These are phyloP conservation scores for Anser brachyrhynchus DNA, from an alignment of 2,113 vertebrate genomes.

Conservation along the genomic window DNA sequence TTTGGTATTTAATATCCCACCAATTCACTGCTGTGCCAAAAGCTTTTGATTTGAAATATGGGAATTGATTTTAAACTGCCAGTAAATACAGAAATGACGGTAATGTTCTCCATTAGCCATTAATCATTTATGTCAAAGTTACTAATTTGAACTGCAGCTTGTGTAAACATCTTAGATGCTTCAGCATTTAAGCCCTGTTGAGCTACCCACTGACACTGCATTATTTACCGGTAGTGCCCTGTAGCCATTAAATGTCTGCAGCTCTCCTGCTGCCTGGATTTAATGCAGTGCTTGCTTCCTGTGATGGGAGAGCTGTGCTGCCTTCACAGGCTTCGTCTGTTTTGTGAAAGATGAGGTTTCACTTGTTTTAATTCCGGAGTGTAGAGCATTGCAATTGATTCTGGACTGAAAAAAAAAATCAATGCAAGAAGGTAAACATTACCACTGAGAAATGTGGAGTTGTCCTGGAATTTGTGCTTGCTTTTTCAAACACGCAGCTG, in stretches of 20 bases:
- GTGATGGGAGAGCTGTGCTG: neutral
- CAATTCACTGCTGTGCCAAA: constrained; percentile 17
- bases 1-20: constrained; percentile 55
- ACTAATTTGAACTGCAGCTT: constrained; percentile 50
- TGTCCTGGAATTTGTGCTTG: neutral
- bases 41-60: constrained; percentile 44
- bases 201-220: constrained; percentile 43
- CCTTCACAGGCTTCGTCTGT: neutral
- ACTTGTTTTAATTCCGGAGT: neutral
- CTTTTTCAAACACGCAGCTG: neutral
- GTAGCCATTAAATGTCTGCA: constrained; percentile 29
- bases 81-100: constrained; percentile 48
- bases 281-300: neutral
- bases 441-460: neutral
- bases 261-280: constrained; percentile 24
- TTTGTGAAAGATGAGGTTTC: neutral
- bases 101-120: constrained; percentile 35
- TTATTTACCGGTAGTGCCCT: constrained; percentile 46
- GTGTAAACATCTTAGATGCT: constrained; percentile 22
- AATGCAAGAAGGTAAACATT: neutral
- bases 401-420: neutral
- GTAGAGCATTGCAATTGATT: neutral
- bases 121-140: constrained; percentile 61
- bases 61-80: constrained; percentile 65
- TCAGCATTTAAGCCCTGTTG: neutral